A percentile compares a stretch with the other conserved stretches of the same genome.
Conservation (phyloP, 2,113 vertebrate species). For the Atlantisia rogersi region DNA sequence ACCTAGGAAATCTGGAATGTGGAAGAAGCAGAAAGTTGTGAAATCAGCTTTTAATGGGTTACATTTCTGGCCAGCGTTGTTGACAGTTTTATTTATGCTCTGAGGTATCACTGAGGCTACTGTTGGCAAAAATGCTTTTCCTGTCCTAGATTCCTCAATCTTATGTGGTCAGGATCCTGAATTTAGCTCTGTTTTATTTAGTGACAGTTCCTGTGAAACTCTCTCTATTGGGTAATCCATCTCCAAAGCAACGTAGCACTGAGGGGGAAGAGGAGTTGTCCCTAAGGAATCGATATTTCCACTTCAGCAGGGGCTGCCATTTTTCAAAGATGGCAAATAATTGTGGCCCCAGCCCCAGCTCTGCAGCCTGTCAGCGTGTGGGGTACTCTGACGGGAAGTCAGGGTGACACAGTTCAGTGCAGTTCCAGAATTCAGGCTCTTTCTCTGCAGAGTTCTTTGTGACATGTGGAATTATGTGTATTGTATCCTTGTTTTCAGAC, state of each 20-base stretch:
- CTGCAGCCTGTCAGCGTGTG: not conserved
- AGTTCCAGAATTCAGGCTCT: not conserved
- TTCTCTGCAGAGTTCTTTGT: not conserved
- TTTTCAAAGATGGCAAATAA: not conserved
- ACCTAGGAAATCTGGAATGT: not conserved
- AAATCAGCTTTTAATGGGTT: not conserved
- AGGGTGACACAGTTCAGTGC: accelerated
- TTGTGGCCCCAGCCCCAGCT: not conserved
- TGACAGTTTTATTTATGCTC: not conserved
- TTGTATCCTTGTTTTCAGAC: not conserved
- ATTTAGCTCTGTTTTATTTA: constrained; percentile 16
- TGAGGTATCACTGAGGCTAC: not conserved
- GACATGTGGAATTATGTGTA: not conserved
- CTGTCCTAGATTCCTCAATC: not conserved
- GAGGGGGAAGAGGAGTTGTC: not conserved
- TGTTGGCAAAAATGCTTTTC: constrained; percentile 6
- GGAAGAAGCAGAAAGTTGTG: not conserved
- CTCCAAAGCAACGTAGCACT: not conserved
- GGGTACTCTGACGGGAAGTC: not conserved
- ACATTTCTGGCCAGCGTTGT: not conserved
- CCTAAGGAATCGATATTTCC: constrained; percentile 14
- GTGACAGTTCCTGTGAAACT: not conserved
- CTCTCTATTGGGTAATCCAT: not conserved
- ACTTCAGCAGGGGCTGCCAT: not conserved
- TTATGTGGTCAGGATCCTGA: not conserved